Evolutionary conservation across 2,797 vertebrate species (phyloP).

Genomic region (Dendrocincla tyrannina): DNA sequence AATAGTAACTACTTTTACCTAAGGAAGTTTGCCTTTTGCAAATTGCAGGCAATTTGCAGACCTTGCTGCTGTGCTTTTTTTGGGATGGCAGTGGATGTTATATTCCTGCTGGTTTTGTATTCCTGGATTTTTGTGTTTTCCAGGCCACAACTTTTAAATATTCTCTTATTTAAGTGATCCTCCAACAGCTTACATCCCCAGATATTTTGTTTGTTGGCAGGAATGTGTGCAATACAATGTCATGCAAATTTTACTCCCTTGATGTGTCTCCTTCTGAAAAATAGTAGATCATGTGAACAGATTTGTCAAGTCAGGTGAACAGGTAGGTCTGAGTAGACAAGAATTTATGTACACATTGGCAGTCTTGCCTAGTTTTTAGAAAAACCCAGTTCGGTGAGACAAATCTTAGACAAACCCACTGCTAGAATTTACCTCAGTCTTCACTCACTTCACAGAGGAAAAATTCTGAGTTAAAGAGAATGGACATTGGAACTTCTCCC

Average conservation of each 20-base stretch:
- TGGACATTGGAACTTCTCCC: not conserved
- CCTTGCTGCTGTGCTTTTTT: constrained; percentile 4
- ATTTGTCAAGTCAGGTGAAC: not conserved
- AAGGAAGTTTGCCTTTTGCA: constrained; percentile 17
- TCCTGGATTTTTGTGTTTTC: not conserved
- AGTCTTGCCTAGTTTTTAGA: not conserved
- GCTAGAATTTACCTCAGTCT: not conserved
- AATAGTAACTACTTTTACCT: constrained; percentile 26
- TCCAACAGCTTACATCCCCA: not conserved
- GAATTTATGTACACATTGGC: not conserved
- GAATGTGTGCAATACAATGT: not conserved
- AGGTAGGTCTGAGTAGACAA: not conserved
- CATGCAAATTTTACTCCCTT: not conserved
- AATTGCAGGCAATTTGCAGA: constrained; percentile 15
- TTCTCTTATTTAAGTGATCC: not conserved
- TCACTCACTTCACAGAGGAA: not conserved
- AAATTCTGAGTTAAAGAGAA: not conserved
- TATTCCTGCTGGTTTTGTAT: not conserved
- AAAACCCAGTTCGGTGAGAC: not conserved
- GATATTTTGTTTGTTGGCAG: not conserved
- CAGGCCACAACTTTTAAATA: not conserved
- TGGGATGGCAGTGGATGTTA: not conserved
- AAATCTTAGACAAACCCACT: not conserved
- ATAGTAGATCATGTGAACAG: not conserved
- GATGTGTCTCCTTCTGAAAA: not conserved